These are phyloP conservation scores for Pediacus dermestoides DNA, from an alignment of 2,888 invertebrate genomes.

Conservation along the genomic window DNA sequence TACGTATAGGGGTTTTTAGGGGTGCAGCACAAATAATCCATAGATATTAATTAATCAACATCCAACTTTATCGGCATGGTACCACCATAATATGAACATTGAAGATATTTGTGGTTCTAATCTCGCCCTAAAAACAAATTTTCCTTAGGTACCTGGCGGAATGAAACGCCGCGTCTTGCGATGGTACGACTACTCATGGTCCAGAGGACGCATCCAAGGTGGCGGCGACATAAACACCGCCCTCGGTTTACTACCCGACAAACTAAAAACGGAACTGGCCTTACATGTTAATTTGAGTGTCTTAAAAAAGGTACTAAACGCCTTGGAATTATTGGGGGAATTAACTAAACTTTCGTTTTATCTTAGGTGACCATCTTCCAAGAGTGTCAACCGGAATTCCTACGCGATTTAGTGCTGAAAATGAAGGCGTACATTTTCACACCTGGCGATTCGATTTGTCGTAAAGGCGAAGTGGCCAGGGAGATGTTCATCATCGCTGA, in stretches of 20 bases:
- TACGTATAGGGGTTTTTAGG: too few relatives aligned
- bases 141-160: constrained; percentile 74
- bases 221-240: constrained; percentile 96
- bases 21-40: too few relatives aligned
- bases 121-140: too few relatives aligned
- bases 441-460: constrained; percentile 93
- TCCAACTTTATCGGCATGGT: too few relatives aligned
- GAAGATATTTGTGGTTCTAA: too few relatives aligned
- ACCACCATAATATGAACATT: too few relatives aligned
- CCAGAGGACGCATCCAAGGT: constrained; percentile 90
- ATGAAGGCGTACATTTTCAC: constrained; percentile 99
- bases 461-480: constrained; percentile 83
- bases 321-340: background rate
- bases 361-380: constrained; percentile 90
- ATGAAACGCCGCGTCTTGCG: constrained; percentile 94
- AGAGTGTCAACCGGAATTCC: constrained; percentile 96
- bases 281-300: constrained; percentile 93
- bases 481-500: constrained; percentile 99
- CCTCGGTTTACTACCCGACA: constrained; percentile 88
- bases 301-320: constrained; percentile 75
- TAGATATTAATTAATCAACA: too few relatives aligned
- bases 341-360: background rate
- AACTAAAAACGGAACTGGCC: constrained; percentile 93
- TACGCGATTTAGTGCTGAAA: constrained; percentile 93
- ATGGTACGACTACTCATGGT: constrained; percentile 99